Evolutionary conservation across 2,888 invertebrate species (phyloP).

Genomic region (Troides helena): DNA sequence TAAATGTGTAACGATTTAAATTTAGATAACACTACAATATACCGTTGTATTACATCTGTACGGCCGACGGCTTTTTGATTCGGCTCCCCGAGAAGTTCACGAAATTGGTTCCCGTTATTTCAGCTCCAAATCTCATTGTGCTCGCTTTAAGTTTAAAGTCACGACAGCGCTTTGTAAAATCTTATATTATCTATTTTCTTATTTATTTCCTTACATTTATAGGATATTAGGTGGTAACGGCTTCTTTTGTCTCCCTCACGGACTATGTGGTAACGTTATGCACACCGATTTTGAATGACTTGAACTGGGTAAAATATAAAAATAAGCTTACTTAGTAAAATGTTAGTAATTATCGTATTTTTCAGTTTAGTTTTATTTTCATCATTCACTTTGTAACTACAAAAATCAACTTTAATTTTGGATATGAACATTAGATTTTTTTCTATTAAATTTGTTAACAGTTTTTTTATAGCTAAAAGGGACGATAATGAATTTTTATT

Average conservation of each 20-base stretch:
- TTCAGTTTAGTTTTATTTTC: too few species aligned
- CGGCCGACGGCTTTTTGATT: slow-evolving; percentile 53
- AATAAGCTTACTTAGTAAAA: not conserved
- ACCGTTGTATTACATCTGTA: slow-evolving; percentile 66
- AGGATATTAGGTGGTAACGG: slow-evolving; percentile 19
- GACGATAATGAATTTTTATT: too few species aligned
- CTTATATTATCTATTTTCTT: slow-evolving; percentile 24
- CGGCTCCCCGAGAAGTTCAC: slow-evolving; percentile 35
- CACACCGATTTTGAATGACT: slow-evolving; percentile 19
- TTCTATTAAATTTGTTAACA: too few species aligned
- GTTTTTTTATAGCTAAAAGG: too few species aligned
- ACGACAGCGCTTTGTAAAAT: slow-evolving; percentile 57
- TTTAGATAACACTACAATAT: slow-evolving; percentile 63
- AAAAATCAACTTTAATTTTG: too few species aligned
- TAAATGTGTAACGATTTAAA: slow-evolving; percentile 29
- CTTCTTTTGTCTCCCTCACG: slow-evolving; percentile 11
- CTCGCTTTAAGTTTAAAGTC: slow-evolving; percentile 70
- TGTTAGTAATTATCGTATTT: not conserved
- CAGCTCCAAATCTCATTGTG: slow-evolving; percentile 71
- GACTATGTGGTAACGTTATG: slow-evolving; percentile 12
- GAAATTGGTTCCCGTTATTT: slow-evolving; percentile 55
- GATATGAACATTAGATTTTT: too few species aligned
- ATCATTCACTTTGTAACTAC: too few species aligned
- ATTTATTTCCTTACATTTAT: slow-evolving; percentile 20
- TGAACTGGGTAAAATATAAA: not conserved